These are phyloP conservation scores for Spisula solida DNA, from an alignment of 2,888 invertebrate genomes.

Conservation along the genomic window DNA sequence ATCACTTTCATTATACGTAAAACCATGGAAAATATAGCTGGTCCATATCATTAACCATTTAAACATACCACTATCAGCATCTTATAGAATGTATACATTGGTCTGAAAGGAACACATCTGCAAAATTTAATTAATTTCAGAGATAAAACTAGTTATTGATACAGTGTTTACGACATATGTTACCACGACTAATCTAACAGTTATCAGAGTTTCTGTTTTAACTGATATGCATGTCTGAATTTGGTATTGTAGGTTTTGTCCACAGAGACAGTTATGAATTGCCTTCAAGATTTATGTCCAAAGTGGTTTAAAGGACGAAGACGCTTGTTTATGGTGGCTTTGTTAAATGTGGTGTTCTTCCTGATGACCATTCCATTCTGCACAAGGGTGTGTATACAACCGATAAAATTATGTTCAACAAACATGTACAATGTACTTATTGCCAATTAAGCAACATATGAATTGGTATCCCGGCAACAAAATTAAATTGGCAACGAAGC, in stretches of 20 bases:
- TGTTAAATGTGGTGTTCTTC: slow-evolving; percentile 73
- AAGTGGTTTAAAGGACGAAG: slow-evolving; percentile 56
- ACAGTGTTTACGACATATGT: background rate
- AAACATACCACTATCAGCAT: too few relatives aligned
- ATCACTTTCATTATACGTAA: too few relatives aligned
- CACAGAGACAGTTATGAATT: slow-evolving; percentile 75
- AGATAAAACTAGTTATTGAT: background rate
- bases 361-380: slow-evolving; percentile 76
- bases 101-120: too few relatives aligned
- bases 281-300: slow-evolving; percentile 75
- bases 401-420: too few relatives aligned
- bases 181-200: background rate
- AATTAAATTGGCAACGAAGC: too few relatives aligned
- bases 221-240: background rate
- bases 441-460: too few relatives aligned
- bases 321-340: slow-evolving; percentile 64
- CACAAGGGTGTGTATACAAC: slow-evolving; percentile 72
- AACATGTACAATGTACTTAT: too few relatives aligned
- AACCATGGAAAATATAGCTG: too few relatives aligned
- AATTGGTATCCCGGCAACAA: too few relatives aligned
- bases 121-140: background rate
- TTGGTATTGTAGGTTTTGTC: slow-evolving; percentile 72
- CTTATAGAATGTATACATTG: too few relatives aligned
- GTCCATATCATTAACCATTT: too few relatives aligned
- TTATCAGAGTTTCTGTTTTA: background rate